A percentile compares a stretch with the other conserved stretches of the same genome.
These are phyloP conservation scores for Calliopum simillimum DNA, from an alignment of 2,888 invertebrate genomes.

Conservation along the genomic window DNA sequence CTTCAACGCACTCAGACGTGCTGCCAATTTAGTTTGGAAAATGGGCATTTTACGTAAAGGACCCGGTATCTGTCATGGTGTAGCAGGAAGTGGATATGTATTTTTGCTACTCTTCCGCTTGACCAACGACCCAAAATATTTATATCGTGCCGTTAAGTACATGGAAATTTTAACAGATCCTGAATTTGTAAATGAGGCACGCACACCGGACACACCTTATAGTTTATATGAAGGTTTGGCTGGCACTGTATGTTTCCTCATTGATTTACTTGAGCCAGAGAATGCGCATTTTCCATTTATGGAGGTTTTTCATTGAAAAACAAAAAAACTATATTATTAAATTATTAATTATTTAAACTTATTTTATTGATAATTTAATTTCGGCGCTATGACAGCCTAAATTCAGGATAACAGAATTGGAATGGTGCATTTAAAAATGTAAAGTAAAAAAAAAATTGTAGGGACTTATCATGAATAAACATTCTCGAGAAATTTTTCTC, in stretches of 20 bases:
- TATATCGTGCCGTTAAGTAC: slow-evolving; percentile 81
- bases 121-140: slow-evolving; percentile 77
- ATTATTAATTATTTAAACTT: too few relatives aligned
- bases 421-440: too few relatives aligned
- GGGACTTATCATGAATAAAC: too few relatives aligned
- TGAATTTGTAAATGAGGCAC: slow-evolving; percentile 75
- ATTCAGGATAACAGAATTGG: too few relatives aligned
- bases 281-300: slow-evolving; percentile 86
- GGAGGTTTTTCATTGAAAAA: slow-evolving; percentile 71
- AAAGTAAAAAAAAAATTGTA: too few relatives aligned
- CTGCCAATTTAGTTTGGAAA: slow-evolving; percentile 84
- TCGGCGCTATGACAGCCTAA: too few relatives aligned
- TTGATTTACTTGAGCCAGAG: slow-evolving; percentile 80
- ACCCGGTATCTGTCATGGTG: slow-evolving; percentile 90
- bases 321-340: too few relatives aligned
- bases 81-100: slow-evolving; percentile 85
- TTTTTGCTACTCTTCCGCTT: slow-evolving; percentile 82
- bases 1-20: slow-evolving; percentile 74
- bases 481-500: too few relatives aligned
- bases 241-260: slow-evolving; percentile 85
- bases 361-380: too few relatives aligned
- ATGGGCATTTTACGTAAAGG: slow-evolving; percentile 88
- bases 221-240: slow-evolving; percentile 88
- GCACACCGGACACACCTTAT: slow-evolving; percentile 83
- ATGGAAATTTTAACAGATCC: slow-evolving; percentile 78